A percentile compares a stretch with the other conserved stretches of the same genome.
These are phyloP conservation scores for Drosophila baimaii DNA, from an alignment of 1,140 invertebrate species.

Conservation along the genomic window DNA sequence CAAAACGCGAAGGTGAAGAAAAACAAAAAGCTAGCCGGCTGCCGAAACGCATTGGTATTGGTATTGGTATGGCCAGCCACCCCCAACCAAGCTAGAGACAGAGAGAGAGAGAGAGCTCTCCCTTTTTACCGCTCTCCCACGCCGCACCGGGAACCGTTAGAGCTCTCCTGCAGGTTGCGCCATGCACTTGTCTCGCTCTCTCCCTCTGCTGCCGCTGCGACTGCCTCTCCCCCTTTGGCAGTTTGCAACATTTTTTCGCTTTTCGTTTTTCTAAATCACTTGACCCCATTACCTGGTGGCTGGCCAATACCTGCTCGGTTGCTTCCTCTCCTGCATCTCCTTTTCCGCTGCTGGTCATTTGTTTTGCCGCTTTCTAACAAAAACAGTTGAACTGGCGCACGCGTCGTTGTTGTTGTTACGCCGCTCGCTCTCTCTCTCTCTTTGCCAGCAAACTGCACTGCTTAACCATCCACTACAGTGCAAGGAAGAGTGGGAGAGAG, in stretches of 20 bases:
- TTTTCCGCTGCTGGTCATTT: slow-evolving; percentile 66
- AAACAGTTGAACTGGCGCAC: slow-evolving; percentile 80
- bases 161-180: slow-evolving; percentile 60
- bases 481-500: slow-evolving; percentile 8
- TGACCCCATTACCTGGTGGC: slow-evolving; percentile 80
- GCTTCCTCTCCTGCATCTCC: slow-evolving; percentile 12
- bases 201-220: background rate
- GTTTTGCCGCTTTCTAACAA: slow-evolving; percentile 81
- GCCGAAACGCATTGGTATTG: slow-evolving; percentile 24
- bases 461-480: slow-evolving; percentile 22
- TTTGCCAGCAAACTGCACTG: slow-evolving; percentile 24
- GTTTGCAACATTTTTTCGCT: slow-evolving; percentile 46
- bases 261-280: slow-evolving; percentile 75
- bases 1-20: slow-evolving; percentile 52
- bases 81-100: slow-evolving; percentile 51
- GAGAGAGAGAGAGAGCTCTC: slow-evolving; percentile 21
- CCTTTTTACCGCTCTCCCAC: slow-evolving; percentile 38
- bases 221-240: slow-evolving; percentile 20
- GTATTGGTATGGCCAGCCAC: slow-evolving; percentile 39
- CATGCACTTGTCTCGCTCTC: slow-evolving; percentile 56
- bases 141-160: slow-evolving; percentile 36
- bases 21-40: slow-evolving; percentile 59
- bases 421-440: slow-evolving; percentile 14
- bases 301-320: slow-evolving; percentile 56
- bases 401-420: slow-evolving; percentile 50